Evolutionary conservation across 2,888 invertebrate species (phyloP), one percentile per base, ranked within the genome.

Genomic region (Apamea sordens): DNA sequence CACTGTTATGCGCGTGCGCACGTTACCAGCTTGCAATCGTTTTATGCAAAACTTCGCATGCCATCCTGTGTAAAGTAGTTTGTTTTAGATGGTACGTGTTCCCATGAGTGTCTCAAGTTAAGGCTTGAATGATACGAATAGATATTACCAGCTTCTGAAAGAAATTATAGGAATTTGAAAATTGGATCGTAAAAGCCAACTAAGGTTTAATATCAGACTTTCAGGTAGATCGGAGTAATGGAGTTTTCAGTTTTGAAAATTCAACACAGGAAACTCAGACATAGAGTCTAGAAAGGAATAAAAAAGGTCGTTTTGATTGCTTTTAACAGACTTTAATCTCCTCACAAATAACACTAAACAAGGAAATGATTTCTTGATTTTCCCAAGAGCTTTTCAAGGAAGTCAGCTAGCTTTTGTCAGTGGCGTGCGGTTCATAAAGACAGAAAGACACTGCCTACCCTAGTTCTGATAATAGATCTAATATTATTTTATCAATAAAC

Each of bases 1-100:
- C 85, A 87, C 86, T 84, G 89, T 89, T 87, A 84, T 77, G 77
- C 50, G 83, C 79, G 53, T 53, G 79, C 81, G 56, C 41, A 71
- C 71, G 73, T 21, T 73, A 50, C 53, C 50, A 73, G 59, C 79
- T 59, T 79, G 84, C 74, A 70, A 81, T 77, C 70, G 77, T 76
- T 77, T 74, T 63, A 89, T 86, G 87, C 80, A 76, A 80, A 87
- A 76, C 65, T 61, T 64, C 56, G 71, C 77, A 73, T 56, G 68
- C 73, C 78, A 70, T 74, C 24, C 41, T 79, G 77, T 80, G 78
- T 68, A 70, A 78, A 85, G 65, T 71, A 65, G 73, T 53, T 73
- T 59, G 44, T 68, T 73, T 72, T 50, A 61, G 15, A 28, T 44
- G 41, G 53, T 18, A 67, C 72, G 11, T 65, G 13, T 74, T 74